phyloP scores from a whole-genome alignment of 1,140 invertebrate genomes.

The Probaryconus sp. region DNA sequence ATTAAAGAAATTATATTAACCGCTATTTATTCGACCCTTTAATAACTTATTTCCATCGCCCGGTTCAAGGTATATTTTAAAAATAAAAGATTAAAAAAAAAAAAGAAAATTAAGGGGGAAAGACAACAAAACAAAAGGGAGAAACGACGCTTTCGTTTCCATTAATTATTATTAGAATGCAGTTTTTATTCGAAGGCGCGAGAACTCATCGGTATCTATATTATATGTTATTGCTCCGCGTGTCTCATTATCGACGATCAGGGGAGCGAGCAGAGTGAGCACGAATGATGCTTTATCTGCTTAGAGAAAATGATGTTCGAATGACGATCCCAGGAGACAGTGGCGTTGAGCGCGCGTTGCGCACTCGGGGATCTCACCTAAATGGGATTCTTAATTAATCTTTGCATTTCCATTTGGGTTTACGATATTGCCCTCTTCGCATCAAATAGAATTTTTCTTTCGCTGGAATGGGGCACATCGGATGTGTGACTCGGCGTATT shows the following conservation, averaged over 20 bases:
- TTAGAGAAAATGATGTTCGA: constrained; percentile 46
- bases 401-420: constrained; percentile 73
- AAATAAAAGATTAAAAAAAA: no score
- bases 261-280: neutral
- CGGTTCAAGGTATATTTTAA: no score
- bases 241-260: constrained; percentile 32
- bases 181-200: constrained; percentile 48
- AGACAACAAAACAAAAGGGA: no score
- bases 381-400: constrained; percentile 75
- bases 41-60: no score
- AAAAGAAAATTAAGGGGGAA: no score
- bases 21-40: no score
- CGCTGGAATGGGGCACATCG: constrained; percentile 1
- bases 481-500: constrained; percentile 36
- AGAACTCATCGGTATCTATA: constrained; percentile 26
- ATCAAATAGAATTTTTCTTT: constrained; percentile 62
- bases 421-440: constrained; percentile 63
- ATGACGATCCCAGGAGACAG: constrained; percentile 66
- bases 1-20: no score
- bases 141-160: no score
- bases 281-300: constrained; percentile 32
- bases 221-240: constrained; percentile 28
- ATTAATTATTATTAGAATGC: constrained; percentile 36
- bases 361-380: constrained; percentile 56
- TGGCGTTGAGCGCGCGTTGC: constrained; percentile 45